These are phyloP conservation scores for Drosophila bifasciata DNA, from an alignment of 1,140 invertebrate species.

Conservation along the genomic window DNA sequence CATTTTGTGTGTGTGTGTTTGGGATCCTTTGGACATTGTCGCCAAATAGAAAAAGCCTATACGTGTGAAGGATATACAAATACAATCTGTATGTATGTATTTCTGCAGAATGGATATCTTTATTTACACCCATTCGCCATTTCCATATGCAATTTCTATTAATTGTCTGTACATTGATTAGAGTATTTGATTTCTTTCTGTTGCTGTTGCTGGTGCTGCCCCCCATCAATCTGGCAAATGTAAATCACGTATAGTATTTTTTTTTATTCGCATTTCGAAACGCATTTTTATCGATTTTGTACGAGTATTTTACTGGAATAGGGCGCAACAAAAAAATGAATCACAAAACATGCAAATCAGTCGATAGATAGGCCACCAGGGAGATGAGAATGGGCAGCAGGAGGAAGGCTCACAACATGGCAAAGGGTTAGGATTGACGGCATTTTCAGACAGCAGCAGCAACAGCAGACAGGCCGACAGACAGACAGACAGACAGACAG, in stretches of 20 bases:
- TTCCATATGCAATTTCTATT: slow-evolving; percentile 35
- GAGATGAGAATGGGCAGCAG: slow-evolving; percentile 17
- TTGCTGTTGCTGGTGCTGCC: background rate
- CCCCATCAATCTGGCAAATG: slow-evolving; percentile 40
- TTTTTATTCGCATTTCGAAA: slow-evolving; percentile 15
- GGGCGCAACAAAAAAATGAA: slow-evolving; percentile 46
- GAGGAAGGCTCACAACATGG: slow-evolving; percentile 44
- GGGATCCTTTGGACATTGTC: slow-evolving; percentile 71
- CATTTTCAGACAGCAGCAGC: slow-evolving; percentile 39
- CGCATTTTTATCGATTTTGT: slow-evolving; percentile 44
- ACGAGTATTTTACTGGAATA: too few relatives aligned
- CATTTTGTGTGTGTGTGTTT: slow-evolving; percentile 58
- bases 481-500: background rate
- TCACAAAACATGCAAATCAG: slow-evolving; percentile 74
- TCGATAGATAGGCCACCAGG: slow-evolving; percentile 50
- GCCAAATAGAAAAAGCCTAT: slow-evolving; percentile 67
- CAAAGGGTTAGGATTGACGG: slow-evolving; percentile 78
- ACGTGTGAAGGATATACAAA: slow-evolving; percentile 35
- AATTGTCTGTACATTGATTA: slow-evolving; percentile 44
- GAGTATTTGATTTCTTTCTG: slow-evolving; percentile 41
- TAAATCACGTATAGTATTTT: slow-evolving; percentile 22
- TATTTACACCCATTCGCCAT: slow-evolving; percentile 11
- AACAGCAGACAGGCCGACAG: background rate
- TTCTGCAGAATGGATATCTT: background rate
- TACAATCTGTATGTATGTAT: slow-evolving; percentile 3